Conservation (phyloP, 2,113 vertebrate species). For the Ivindomyrus marchei region DNA sequence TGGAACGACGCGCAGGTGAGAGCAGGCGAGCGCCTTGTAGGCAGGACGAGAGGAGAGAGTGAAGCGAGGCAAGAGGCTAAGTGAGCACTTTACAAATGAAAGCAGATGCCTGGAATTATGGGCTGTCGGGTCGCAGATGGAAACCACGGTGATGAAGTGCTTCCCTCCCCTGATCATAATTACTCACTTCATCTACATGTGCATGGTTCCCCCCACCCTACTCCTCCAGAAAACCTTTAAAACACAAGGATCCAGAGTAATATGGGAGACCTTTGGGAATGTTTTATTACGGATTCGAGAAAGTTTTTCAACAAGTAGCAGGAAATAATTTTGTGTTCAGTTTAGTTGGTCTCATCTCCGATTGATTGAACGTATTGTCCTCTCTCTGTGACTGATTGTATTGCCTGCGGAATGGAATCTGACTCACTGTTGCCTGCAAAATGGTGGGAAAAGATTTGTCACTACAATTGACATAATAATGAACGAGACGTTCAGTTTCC, state of each 20-base stretch:
- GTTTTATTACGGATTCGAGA: conserved; percentile 44
- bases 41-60: conserved; percentile 15
- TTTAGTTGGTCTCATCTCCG: conserved; percentile 24
- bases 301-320: conserved; percentile 41
- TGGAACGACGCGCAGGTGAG: not conserved
- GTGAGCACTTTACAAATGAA: conserved; percentile 87
- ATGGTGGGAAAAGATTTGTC: conserved; percentile 52
- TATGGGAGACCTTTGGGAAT: conserved; percentile 28
- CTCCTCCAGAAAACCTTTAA: conserved; percentile 15
- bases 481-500: conserved; percentile 66
- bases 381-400: conserved; percentile 57
- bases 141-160: conserved; percentile 85
- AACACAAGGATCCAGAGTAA: conserved; percentile 28
- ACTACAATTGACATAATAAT: conserved; percentile 62
- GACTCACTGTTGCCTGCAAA: conserved; percentile 49
- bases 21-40: not conserved
- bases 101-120: conserved; percentile 96
- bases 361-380: conserved; percentile 61
- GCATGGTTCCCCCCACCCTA: conserved; percentile 45
- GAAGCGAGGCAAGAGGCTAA: conserved; percentile 52
- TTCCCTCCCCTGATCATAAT: conserved; percentile 78
- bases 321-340: conserved; percentile 36
- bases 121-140: conserved; percentile 83
- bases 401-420: conserved; percentile 59
- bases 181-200: conserved; percentile 73